A percentile compares a stretch with the other conserved stretches of the same genome.
phyloP scores from a whole-genome alignment of 2,113 vertebrate species.

The Girardinichthys multiradiatus region DNA sequence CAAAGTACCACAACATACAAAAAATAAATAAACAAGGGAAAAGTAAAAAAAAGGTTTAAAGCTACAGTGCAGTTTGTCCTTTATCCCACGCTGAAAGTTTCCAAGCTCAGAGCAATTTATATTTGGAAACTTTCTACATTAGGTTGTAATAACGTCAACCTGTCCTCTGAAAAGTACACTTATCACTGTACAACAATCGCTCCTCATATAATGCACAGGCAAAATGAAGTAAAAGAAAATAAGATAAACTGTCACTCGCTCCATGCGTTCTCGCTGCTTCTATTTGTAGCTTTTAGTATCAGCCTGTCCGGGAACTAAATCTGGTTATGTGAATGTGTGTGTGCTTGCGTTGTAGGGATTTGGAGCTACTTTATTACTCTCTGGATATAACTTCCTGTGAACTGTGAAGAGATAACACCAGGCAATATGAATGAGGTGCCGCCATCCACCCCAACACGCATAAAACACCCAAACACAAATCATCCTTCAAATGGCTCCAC shows the following conservation, averaged over 20 bases:
- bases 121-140: background rate
- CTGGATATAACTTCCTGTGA: constrained; percentile 40
- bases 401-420: constrained; percentile 51
- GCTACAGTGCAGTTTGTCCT: too few relatives aligned
- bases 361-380: constrained; percentile 55
- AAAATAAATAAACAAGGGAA: too few relatives aligned
- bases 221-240: background rate
- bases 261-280: constrained; percentile 2
- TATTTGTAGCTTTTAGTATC: constrained; percentile 22
- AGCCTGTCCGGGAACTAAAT: constrained; percentile 21
- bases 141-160: background rate
- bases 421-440: constrained; percentile 27
- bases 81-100: background rate
- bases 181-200: background rate
- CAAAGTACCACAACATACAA: too few relatives aligned
- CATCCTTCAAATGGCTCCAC: constrained; percentile 60
- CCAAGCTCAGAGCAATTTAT: background rate
- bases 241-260: constrained; percentile 15
- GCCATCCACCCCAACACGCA: constrained; percentile 23
- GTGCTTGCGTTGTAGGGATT: constrained; percentile 26
- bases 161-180: background rate
- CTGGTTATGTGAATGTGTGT: constrained; percentile 30
- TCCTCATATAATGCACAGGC: background rate
- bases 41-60: too few relatives aligned
- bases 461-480: constrained; percentile 32